Conservation (phyloP, 2,113 vertebrate species). For the Sigmodon hispidus region DNA sequence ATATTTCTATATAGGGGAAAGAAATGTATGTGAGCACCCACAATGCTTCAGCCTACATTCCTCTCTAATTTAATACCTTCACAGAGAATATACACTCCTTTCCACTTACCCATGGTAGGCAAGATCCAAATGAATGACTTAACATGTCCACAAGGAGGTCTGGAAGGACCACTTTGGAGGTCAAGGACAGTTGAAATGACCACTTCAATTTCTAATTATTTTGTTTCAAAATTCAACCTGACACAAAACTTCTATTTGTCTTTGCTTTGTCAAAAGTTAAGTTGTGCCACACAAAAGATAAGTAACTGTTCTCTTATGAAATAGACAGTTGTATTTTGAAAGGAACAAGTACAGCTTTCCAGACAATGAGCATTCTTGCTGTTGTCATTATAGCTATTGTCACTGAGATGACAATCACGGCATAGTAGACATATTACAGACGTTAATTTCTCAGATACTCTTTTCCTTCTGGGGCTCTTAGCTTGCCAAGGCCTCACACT, state of each 20-base stretch:
- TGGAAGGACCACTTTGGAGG: neutral
- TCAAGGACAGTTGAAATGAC: neutral
- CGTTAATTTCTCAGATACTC: neutral
- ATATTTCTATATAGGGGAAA: neutral
- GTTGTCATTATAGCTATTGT: neutral
- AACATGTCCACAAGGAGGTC: neutral
- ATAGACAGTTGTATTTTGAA: conserved; percentile 32
- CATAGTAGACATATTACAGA: neutral
- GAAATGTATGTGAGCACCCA: neutral
- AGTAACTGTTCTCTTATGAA: neutral
- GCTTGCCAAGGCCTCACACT: neutral
- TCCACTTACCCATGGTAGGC: neutral
- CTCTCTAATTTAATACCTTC: neutral
- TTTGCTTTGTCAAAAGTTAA: conserved; percentile 55
- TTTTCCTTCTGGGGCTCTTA: neutral
- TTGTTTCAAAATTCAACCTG: neutral
- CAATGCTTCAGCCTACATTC: neutral
- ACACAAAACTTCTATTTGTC: conserved; percentile 7
- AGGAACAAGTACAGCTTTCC: neutral
- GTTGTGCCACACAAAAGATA: neutral
- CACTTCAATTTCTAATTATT: neutral
- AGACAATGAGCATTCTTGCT: neutral
- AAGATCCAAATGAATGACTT: neutral
- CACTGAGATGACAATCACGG: neutral
- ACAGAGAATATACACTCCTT: neutral